Percentiles rank a stretch among this genome's conserved stretches.
Evolutionary conservation across 2,797 vertebrate species (phyloP).

Genomic region (Callimico goeldii): DNA sequence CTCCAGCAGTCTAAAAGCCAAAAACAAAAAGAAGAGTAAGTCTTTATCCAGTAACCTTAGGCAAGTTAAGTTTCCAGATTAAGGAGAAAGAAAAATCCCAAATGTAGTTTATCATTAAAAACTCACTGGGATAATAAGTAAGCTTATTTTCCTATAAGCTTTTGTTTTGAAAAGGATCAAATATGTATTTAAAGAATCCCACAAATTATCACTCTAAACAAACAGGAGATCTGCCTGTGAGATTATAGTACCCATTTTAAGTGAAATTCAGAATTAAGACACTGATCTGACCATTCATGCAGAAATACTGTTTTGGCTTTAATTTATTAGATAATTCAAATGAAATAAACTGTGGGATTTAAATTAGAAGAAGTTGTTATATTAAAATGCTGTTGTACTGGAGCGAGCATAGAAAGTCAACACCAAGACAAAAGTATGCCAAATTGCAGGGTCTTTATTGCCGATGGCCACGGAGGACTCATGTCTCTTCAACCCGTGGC

Average conservation of each 20-base stretch:
- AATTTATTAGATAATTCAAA: conserved; percentile 32
- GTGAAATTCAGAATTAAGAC: conserved; percentile 13
- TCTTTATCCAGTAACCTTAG: not conserved
- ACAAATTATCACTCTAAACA: conserved; percentile 4
- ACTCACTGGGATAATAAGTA: not conserved
- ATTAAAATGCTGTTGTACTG: not conserved
- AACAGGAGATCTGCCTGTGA: not conserved
- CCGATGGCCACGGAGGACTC: too few species aligned
- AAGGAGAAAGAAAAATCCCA: not conserved
- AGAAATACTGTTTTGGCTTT: conserved; percentile 37
- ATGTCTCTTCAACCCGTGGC: too few species aligned
- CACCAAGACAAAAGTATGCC: too few species aligned
- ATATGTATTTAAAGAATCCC: not conserved
- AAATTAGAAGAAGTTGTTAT: conserved; percentile 2
- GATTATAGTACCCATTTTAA: not conserved
- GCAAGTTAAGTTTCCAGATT: conserved; percentile 26
- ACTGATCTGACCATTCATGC: not conserved
- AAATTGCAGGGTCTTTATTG: too few species aligned
- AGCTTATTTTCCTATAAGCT: not conserved
- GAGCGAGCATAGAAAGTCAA: too few species aligned
- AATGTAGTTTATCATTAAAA: conserved; percentile 39
- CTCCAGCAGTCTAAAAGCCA: conserved; percentile 76
- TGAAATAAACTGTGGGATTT: conserved; percentile 24
- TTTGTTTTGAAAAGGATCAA: conserved; percentile 40
- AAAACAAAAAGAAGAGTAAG: conserved; percentile 79